These are phyloP conservation scores for Clarias fuscus DNA, from an alignment of 2,797 vertebrate genomes.

Conservation along the genomic window DNA sequence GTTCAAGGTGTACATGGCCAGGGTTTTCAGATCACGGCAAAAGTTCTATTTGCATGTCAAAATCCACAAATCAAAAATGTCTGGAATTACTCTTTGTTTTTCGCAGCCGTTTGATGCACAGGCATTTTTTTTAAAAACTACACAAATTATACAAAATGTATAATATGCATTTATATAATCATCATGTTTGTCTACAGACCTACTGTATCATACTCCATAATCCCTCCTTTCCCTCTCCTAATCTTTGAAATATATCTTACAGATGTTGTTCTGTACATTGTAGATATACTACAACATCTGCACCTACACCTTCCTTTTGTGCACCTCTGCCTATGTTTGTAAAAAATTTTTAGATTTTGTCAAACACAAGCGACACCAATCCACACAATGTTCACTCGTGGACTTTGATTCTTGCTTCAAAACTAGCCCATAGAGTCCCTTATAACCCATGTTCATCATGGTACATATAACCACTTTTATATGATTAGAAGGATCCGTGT, in stretches of 20 bases:
- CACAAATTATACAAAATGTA: too few species aligned
- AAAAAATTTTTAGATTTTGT: neutral
- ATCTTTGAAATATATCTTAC: neutral
- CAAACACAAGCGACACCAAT: too few species aligned
- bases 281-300: neutral
- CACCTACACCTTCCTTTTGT: neutral
- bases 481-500: too few species aligned
- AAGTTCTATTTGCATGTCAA: neutral
- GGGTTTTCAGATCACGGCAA: neutral
- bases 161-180: neutral
- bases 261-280: neutral
- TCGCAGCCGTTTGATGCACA: neutral
- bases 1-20: too few species aligned
- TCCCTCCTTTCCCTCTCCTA: neutral
- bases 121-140: neutral
- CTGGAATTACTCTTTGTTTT: neutral
- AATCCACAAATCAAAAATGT: neutral
- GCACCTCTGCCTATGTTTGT: neutral
- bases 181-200: neutral
- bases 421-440: neutral
- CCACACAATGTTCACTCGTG: neutral
- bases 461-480: neutral
- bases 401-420: neutral
- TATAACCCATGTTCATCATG: neutral
- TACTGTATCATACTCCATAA: neutral